Percentiles rank a stretch among this genome's conserved stretches.
Evolutionary conservation across 2,113 vertebrate species (phyloP).

Genomic region (Carassius auratus): DNA sequence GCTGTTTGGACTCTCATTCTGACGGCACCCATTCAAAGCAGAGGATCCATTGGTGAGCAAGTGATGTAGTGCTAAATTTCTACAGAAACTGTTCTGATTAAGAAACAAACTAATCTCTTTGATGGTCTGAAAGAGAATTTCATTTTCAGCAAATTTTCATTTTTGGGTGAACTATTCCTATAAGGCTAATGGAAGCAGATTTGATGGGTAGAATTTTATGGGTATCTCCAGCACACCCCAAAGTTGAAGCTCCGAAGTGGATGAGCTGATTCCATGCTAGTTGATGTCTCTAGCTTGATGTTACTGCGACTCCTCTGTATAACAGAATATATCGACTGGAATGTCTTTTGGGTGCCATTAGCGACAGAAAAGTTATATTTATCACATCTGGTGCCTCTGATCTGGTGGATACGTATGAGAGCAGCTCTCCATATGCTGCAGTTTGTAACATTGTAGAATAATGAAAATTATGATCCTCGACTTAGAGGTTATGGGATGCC

Average conservation of each 20-base stretch:
- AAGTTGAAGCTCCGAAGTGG: neutral
- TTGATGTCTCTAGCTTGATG: neutral
- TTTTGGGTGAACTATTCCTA: neutral
- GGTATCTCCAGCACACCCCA: neutral
- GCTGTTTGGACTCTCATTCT: neutral
- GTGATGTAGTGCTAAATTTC: neutral
- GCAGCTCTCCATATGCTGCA: slow-evolving; percentile 12
- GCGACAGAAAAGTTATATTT: slow-evolving; percentile 32
- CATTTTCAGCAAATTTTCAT: neutral
- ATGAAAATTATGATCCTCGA: neutral
- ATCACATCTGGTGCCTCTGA: slow-evolving; percentile 40
- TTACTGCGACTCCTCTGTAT: slow-evolving; percentile 5
- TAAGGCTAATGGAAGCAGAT: neutral
- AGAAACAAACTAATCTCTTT: neutral
- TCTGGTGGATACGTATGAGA: slow-evolving; percentile 29
- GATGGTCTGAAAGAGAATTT: neutral
- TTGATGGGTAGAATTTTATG: neutral
- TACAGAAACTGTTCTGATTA: neutral
- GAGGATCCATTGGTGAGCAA: neutral
- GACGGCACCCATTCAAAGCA: neutral
- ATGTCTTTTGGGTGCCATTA: slow-evolving; percentile 40
- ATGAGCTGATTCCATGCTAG: neutral
- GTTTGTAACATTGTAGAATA: slow-evolving; percentile 25
- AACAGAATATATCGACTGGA: slow-evolving; percentile 28
- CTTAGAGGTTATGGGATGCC: slow-evolving; percentile 24